Evolutionary conservation across 53 echinoderm and acorn worm species (phyloP).

Genomic region (Astropecten irregularis): DNA sequence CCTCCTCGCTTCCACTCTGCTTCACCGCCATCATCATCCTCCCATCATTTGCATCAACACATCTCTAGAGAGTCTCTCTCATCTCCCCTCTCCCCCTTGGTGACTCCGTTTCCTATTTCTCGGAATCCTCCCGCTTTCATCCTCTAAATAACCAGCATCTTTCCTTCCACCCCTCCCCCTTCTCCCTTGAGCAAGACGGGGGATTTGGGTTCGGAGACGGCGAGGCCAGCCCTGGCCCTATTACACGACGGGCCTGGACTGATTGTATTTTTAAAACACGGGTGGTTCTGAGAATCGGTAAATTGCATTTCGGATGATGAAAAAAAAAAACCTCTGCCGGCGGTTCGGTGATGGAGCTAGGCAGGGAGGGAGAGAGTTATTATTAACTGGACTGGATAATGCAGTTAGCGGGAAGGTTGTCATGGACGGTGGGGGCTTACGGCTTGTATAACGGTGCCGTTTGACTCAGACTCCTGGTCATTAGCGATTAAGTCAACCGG

Average conservation of each 20-base stretch:
- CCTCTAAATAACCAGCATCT: too few relatives aligned
- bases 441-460: too few relatives aligned
- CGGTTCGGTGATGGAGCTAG: too few relatives aligned
- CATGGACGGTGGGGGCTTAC: too few relatives aligned
- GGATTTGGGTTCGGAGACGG: neutral
- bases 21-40: neutral
- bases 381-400: constrained; percentile 4
- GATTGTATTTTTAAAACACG: neutral
- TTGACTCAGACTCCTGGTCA: too few relatives aligned
- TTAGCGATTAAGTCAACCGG: too few relatives aligned
- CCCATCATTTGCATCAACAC: constrained; percentile 17
- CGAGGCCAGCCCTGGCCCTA: neutral
- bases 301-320: constrained; percentile 29
- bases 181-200: too few relatives aligned
- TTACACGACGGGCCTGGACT: neutral
- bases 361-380: too few relatives aligned
- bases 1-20: too few relatives aligned
- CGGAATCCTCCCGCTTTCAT: neutral
- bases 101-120: neutral
- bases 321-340: too few relatives aligned
- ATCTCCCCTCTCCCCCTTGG: too few relatives aligned
- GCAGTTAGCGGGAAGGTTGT: constrained; percentile 13
- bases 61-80: constrained; percentile 3
- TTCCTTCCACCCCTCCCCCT: too few relatives aligned
- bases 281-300: neutral